Evolutionary conservation across 1,140 invertebrate species (phyloP), one percentile per base, ranked within the genome.

Genomic region (Phymorhynchus buccinoides): DNA sequence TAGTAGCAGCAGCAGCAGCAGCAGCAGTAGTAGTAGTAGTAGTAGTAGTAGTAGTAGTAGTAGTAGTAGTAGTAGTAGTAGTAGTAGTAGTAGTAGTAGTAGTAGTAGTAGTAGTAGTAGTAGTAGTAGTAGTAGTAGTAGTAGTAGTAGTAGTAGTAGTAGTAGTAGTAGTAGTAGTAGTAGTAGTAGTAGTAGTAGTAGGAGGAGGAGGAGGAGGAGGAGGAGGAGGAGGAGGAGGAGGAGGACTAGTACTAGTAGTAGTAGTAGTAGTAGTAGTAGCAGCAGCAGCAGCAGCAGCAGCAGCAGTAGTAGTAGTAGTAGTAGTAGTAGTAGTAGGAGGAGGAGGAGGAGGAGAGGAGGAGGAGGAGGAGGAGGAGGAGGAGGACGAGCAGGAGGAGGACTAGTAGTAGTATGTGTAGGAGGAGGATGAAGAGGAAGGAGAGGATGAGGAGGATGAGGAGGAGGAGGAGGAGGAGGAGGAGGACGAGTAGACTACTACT

Each of bases 51-150:
- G 56, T 66, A 66, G 56, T 66, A 66, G 56, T 66, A 66, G 56
- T 66, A 66, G 56, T 66, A 66, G 56, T 66, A 66, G 56, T 66
- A 66, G 56, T 66, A 66, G 56, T 66, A 66, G 56, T 66, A 66
- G 56, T 66, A 66, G 56, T 66, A 66, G 56, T 66, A 66, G 56
- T 66, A 66, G 56, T 66, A 66, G 56, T 66, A 66, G 56, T 66
- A 66, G 56, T 66, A 66, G 56, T 66, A 66, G 56, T 66, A 66
- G 56, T 66, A 66, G 56, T 66, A 66, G 56, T 66, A 66, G 56
- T 66, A 66, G 56, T 66, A 66, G 56, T 66, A 66, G 56, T 66
- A 66, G 56, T 66, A 66, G 56, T 66, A 66, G 56, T 66, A 66
- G 56, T 66, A 66, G 56, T 66, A 66, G 56, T 66, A 66, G 56